Base-by-base conservation (phyloP, 2,113 vertebrate species). In the Sapayoa aenigma region DNA sequence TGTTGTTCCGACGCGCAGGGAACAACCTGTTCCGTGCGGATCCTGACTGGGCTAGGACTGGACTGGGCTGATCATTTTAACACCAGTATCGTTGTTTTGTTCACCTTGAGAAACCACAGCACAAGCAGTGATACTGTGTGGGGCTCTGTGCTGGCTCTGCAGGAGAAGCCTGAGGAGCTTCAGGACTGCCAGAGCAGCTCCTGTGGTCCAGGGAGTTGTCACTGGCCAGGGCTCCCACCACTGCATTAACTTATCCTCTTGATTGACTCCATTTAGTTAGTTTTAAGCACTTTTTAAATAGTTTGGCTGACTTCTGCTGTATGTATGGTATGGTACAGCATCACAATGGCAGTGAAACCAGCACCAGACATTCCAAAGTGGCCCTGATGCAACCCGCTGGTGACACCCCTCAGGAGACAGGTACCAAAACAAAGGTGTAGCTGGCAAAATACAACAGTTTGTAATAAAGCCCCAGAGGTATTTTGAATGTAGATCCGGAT, bases 21-120 rank as follows among this genome's bases (percentile, higher is more conserved):
- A 94, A 97, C 89, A 94, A 95, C 83, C 94, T 94, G 96, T 96
- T 96, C 94, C 3, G 1, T 28, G 74, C 2, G 0, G 75, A 86
- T 93, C 85, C 77, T 86, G 92, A 39, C 85, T 49, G 60, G n/a
- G 47, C 46, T 84, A 65, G 67, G 79, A 84, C 94, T 69, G 69
- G 59, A 65, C 91, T 68, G 39, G 44, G 80, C 88, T 95, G 94
- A 90, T 85, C 83, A 80, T 85, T 87, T 80, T 59, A 90, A 93
- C 87, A 89, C 63, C 75, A 63, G 41, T 24, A 90, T 66, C 2
- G 3, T 41, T 81, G 72, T 82, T 96, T 94, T 91, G 90, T 83
- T 97, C 89, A 90, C 88, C 46, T 73, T 27, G 79, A 68, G 84
- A 85, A 95, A 84, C 58, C 82, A 59, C 47, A 84, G 44, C 53